phyloP scores from a whole-genome alignment of 2,797 vertebrate species.

The Podarcis lilfordi region DNA sequence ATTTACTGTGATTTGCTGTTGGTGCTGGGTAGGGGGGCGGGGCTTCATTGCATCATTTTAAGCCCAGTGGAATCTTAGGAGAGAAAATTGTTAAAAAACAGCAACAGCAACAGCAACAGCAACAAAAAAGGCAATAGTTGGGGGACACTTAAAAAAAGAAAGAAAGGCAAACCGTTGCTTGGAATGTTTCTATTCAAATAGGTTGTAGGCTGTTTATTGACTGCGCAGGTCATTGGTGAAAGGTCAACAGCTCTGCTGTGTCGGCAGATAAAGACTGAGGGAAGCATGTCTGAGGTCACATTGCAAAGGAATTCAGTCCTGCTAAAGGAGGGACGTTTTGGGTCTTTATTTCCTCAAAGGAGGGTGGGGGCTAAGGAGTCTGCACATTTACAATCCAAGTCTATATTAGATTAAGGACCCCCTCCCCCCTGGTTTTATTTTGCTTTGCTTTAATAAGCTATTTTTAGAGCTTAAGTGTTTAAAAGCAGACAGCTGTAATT shows the following conservation, averaged over 20 bases:
- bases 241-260: constrained; percentile 66
- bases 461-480: constrained; percentile 53
- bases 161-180: constrained; percentile 4
- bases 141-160: fast-evolving
- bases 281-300: constrained; percentile 69
- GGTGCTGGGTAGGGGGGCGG: constrained; percentile 9
- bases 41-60: background rate
- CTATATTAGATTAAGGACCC: constrained; percentile 48
- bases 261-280: constrained; percentile 68
- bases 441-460: constrained; percentile 24
- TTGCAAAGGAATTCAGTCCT: constrained; percentile 64
- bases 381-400: constrained; percentile 55
- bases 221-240: constrained; percentile 67
- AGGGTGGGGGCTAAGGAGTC: constrained; percentile 57
- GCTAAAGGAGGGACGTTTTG: constrained; percentile 59
- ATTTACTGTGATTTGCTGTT: constrained; percentile 34
- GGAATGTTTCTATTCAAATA: constrained; percentile 47
- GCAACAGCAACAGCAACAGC: background rate
- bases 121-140: background rate
- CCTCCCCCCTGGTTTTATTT: constrained; percentile 34
- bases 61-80: constrained; percentile 11
- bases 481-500: constrained; percentile 53
- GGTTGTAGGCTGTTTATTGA: constrained; percentile 66
- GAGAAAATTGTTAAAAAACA: background rate
- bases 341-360: constrained; percentile 69